Evolutionary conservation across 2,888 invertebrate species (phyloP), one percentile per base, ranked within the genome.

Genomic region (Druceiella hillmani): DNA sequence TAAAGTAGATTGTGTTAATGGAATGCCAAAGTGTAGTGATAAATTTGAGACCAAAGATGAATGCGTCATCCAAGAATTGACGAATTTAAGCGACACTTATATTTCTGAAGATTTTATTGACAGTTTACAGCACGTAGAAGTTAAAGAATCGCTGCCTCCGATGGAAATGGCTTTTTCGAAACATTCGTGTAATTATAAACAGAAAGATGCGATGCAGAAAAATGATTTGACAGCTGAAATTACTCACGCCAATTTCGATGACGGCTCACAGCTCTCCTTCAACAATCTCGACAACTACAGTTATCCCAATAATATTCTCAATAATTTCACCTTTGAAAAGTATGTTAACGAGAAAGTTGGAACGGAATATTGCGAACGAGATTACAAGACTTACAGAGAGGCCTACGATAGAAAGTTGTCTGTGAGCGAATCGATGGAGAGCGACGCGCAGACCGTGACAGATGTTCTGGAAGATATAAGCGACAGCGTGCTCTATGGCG

Each of bases 111-210:
- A n/a, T n/a, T n/a, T n/a, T n/a, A n/a, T n/a, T n/a, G n/a, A n/a
- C n/a, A n/a, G n/a, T n/a, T n/a, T n/a, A n/a, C n/a, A n/a, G n/a
- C n/a, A n/a, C n/a, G n/a, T n/a, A n/a, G n/a, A n/a, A n/a, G n/a
- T n/a, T n/a, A n/a, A n/a, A n/a, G n/a, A n/a, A n/a, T n/a, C n/a
- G n/a, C 43, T 69, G n/a, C 70, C 70, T 0, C 62, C 70, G 2
- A 70, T 70, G 44, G 68, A 70, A 34, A 66, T 68, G 11, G 69
- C 62, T 7, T 67, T 70, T 52, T 65, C 69, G 2, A 69, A 68
- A 46, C 57, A 62, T 2, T 62, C 62, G 40, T 59, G 58, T 41
- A 61, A 60, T 48, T 67, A 57, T 43, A 62, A 52, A 38, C 52
- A 51, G 29, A 51, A 57, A 32, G 62, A 64, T 41, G 53, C 53